Evolutionary conservation across 37 sponge, comb jelly and placozoan species (phyloP).

Genomic region (Geodia barretti): DNA sequence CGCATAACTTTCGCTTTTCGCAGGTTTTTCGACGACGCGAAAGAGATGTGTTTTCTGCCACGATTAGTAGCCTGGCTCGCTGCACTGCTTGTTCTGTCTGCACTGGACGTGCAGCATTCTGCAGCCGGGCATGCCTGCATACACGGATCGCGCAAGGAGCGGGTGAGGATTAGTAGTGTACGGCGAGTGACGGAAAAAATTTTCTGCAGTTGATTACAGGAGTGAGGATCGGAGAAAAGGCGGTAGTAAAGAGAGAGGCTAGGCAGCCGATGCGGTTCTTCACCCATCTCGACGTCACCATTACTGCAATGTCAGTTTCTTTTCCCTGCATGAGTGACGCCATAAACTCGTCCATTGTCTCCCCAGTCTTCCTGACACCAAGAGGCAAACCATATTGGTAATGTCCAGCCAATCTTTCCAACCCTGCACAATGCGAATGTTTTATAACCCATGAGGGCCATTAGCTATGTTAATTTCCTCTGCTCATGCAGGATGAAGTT

Average conservation of each 20-base stretch:
- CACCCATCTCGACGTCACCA: not conserved
- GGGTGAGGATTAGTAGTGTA: no score
- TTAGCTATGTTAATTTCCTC: no score
- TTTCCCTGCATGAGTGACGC: no score
- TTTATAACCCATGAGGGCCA: no score
- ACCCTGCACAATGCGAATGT: no score
- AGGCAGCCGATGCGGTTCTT: not conserved
- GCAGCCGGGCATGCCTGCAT: not conserved
- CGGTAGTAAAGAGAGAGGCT: not conserved
- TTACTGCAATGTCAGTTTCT: not conserved
- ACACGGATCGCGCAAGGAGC: not conserved
- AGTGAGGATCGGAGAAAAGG: not conserved
- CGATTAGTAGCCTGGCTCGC: no score
- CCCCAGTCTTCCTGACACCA: not conserved
- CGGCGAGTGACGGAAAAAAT: no score
- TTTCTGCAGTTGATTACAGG: not conserved
- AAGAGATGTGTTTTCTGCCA: no score
- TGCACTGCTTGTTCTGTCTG: not conserved
- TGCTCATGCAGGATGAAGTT: not conserved
- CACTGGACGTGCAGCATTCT: not conserved
- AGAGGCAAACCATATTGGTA: not conserved
- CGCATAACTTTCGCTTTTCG: no score
- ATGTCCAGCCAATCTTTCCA: no score
- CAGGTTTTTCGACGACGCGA: no score
- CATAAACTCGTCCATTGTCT: no score